Conservation (phyloP, 2,888 invertebrate species). For the Sycophila texana region DNA sequence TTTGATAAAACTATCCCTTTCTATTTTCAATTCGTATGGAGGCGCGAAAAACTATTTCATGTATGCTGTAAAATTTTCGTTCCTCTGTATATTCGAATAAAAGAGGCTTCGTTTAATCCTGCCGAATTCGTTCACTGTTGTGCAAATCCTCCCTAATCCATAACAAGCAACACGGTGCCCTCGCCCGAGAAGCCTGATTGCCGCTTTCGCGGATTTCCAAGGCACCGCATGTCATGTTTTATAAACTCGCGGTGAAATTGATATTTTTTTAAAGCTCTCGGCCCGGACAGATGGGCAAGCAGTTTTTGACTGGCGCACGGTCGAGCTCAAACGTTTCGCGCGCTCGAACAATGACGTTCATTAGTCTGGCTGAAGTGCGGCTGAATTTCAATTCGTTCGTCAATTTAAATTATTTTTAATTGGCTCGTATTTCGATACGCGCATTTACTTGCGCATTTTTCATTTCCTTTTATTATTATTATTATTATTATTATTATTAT, state of each 20-base stretch:
- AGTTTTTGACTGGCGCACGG: not conserved
- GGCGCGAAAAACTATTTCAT: constrained; percentile 27
- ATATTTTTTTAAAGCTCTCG: constrained; percentile 9
- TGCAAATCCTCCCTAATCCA: constrained; percentile 25
- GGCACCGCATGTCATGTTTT: constrained; percentile 12
- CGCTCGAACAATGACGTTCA: constrained; percentile 6
- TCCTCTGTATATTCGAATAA: not conserved
- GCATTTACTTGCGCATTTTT: no score
- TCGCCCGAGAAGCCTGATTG: not conserved
- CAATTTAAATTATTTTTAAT: constrained; percentile 25
- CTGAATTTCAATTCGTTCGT: constrained; percentile 26
- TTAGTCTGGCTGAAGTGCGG: not conserved
- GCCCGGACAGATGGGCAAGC: not conserved
- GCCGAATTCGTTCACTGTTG: constrained; percentile 4
- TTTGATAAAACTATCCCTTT: not conserved
- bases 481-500: no score
- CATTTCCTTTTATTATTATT: no score
- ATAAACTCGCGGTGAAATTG: constrained; percentile 10
- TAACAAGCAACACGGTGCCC: not conserved
- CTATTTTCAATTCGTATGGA: not conserved
- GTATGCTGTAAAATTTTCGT: constrained; percentile 25
- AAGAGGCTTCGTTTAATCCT: constrained; percentile 37
- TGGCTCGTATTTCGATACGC: not conserved
- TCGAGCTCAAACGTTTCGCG: not conserved
- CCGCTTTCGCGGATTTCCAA: constrained; percentile 20